Conservation (phyloP, 2,113 vertebrate genomes). For the Emberiza fucata region DNA sequence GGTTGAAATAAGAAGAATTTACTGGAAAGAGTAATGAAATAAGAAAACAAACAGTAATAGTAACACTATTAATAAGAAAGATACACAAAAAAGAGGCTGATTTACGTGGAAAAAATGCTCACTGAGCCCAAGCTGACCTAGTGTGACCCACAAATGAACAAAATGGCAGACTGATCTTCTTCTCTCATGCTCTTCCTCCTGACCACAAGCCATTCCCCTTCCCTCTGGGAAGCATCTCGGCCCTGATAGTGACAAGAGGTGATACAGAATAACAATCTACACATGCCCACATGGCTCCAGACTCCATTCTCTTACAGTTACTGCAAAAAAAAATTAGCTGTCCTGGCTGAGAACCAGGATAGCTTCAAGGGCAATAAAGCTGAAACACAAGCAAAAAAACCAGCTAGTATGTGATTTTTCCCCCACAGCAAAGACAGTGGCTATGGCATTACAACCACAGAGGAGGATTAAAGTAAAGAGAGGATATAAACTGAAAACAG, state of each 20-base stretch:
- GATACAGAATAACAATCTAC: neutral
- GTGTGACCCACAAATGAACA: neutral
- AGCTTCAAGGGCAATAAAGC: neutral
- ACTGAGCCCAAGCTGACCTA: neutral
- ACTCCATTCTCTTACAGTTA: fast-evolving
- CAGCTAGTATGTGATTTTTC: neutral
- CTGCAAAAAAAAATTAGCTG: neutral
- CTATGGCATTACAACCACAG: neutral
- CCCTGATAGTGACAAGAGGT: neutral
- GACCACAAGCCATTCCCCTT: neutral
- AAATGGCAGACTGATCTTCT: neutral
- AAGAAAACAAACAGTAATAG: neutral
- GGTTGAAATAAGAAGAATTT: neutral
- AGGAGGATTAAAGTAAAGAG: neutral
- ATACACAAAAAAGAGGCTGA: neutral
- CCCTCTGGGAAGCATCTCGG: neutral
- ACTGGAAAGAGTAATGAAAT: neutral
- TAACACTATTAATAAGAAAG: neutral
- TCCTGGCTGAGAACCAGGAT: neutral
- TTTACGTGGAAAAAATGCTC: neutral
- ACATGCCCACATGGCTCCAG: neutral
- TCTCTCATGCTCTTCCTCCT: neutral
- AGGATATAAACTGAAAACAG: neutral
- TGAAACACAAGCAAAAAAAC: neutral
- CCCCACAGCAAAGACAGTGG: neutral